Evolutionary conservation across 1,140 invertebrate species (phyloP), one percentile per base, ranked within the genome.

Genomic region (Eufriesea mexicana): DNA sequence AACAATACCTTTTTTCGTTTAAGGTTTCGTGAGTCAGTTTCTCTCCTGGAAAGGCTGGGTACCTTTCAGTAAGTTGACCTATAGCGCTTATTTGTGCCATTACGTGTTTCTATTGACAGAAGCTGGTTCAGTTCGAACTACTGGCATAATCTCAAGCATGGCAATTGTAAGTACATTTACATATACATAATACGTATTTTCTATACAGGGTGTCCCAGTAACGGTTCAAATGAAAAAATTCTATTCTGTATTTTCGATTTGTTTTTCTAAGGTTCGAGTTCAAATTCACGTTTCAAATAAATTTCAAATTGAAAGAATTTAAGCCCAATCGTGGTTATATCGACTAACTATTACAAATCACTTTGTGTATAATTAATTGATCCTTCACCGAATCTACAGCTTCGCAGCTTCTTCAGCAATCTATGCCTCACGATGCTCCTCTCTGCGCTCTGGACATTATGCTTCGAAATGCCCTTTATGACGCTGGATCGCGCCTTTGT

Each of bases 61-160:
- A 42, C 96, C 97, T 2, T 92, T 98, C 6, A 96, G 96, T 78
- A 95, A 96, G 85, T 92, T 98, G 35, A 95, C 96, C 0, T 98
- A 97, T 89, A 95, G 95, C 61, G 95, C 96, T 7, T 98, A 97
- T 90, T 92, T 98, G 42, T 93, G 93, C 28, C 96, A 96, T 75
- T 93, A 90, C 79, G 51, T 91, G 12, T 82, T 92, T 14, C 42
- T 93, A 1, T 66, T 92, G 0, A 89, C 83, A 68, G 82, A 90
- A 28, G 59, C 47, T 23, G 92, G 90, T n/a, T 84, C 66, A 2
- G 84, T 72, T 10, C 85, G 92, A 25, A 90, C 88, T 2, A 2
- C 84, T 8, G 83, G 85, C 61, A 87, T 67, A 57, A 49, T 93
- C 9, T 87, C 89, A 0, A 54, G 81, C 0, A 92, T 89, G 76